Percentiles rank a stretch among this genome's conserved stretches.
These are phyloP conservation scores for Selene dorsalis DNA, from an alignment of 2,797 vertebrate species.

Conservation along the genomic window DNA sequence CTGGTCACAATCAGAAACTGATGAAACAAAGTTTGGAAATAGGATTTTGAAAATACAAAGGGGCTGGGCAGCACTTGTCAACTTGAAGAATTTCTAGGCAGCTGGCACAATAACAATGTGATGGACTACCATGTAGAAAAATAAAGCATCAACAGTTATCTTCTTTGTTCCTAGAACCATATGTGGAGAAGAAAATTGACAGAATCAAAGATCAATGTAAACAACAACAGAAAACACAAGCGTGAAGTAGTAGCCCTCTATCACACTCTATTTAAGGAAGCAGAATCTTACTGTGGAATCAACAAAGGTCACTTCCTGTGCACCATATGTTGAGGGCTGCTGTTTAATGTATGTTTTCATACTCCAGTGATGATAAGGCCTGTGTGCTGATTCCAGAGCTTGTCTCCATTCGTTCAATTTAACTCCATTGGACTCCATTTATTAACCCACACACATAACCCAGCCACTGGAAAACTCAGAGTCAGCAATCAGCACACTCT, in stretches of 20 bases:
- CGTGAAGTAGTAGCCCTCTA: conserved; percentile 5
- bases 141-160: not conserved
- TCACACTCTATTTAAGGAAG: conserved; percentile 12
- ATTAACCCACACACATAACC: conserved; percentile 69
- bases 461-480: conserved; percentile 55
- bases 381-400: conserved; percentile 52
- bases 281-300: conserved; percentile 28
- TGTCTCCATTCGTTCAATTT: conserved; percentile 60
- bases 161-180: not conserved
- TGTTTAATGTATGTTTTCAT: conserved; percentile 59
- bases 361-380: conserved; percentile 53
- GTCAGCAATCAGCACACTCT: conserved; percentile 64
- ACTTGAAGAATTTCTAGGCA: not conserved
- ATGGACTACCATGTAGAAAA: not conserved
- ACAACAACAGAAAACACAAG: conserved; percentile 12
- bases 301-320: conserved; percentile 6
- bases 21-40: not conserved
- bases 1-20: not conserved
- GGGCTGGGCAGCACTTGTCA: not conserved
- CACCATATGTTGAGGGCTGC: conserved; percentile 25
- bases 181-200: not conserved
- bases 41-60: not conserved
- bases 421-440: conserved; percentile 61
- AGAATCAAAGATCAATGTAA: not conserved
- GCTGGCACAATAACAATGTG: not conserved